phyloP scores from a whole-genome alignment of 2,113 vertebrate genomes.

The Dicaeum eximium region DNA sequence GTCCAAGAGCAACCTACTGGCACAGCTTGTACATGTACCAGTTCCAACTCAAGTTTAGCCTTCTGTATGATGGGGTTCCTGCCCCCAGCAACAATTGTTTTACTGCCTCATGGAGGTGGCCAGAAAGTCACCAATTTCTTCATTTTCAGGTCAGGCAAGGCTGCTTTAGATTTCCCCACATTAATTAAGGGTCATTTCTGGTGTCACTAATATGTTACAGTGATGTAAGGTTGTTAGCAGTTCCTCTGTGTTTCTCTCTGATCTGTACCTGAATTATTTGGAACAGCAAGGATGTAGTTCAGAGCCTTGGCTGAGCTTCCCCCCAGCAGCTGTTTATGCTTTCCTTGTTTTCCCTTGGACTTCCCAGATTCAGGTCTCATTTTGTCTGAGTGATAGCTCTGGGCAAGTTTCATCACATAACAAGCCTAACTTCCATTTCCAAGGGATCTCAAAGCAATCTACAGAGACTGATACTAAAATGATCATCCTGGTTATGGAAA shows the following conservation, averaged over 20 bases:
- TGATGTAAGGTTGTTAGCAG: background rate
- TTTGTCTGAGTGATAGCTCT: background rate
- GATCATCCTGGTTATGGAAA: background rate
- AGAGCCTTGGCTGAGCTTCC: background rate
- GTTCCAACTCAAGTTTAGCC: background rate
- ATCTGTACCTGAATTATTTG: background rate
- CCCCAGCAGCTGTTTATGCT: background rate
- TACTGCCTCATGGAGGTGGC: background rate
- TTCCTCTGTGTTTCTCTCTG: background rate
- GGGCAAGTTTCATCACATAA: background rate
- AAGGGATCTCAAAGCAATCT: background rate
- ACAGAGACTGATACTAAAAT: background rate
- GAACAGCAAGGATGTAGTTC: background rate
- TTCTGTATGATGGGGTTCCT: background rate
- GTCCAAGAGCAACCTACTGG: background rate
- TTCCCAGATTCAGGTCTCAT: background rate
- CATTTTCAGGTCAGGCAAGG: background rate
- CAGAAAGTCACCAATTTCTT: background rate
- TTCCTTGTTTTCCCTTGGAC: background rate
- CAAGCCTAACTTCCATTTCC: background rate
- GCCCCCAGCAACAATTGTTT: background rate
- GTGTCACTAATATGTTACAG: background rate
- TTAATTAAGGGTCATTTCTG: background rate
- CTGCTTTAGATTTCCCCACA: background rate
- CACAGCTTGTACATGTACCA: background rate